phyloP scores from a whole-genome alignment of 2,888 invertebrate genomes.

The Cryptocheilus praepositus region DNA sequence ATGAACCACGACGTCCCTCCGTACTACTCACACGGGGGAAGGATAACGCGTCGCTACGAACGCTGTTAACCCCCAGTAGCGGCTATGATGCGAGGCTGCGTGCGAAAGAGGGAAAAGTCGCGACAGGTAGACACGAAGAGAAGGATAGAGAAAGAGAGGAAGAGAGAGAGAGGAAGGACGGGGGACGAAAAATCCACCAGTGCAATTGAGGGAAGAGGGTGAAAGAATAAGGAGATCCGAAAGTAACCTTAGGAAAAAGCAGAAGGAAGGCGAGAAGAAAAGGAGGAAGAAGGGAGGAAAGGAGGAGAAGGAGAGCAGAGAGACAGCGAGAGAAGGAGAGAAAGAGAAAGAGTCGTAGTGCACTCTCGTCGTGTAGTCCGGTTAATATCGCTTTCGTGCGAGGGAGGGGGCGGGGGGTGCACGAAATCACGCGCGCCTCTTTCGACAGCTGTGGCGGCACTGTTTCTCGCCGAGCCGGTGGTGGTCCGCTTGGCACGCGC shows the following conservation, averaged over 20 bases:
- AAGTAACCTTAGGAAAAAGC: background rate
- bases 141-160: background rate
- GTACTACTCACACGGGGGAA: too few species aligned
- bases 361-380: constrained; percentile 54
- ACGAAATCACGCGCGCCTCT: constrained; percentile 71
- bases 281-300: constrained; percentile 11
- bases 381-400: constrained; percentile 33
- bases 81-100: background rate
- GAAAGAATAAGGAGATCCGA: too few species aligned
- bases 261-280: constrained; percentile 8
- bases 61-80: too few species aligned
- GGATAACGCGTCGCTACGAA: too few species aligned
- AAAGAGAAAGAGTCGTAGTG: constrained; percentile 40
- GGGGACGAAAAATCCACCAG: too few species aligned
- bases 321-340: constrained; percentile 24
- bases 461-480: constrained; percentile 60
- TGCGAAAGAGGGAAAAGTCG: background rate
- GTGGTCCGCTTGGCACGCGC: constrained; percentile 49
- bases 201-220: too few species aligned
- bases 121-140: background rate
- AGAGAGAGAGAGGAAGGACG: background rate
- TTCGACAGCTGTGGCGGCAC: constrained; percentile 73
- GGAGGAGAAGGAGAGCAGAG: constrained; percentile 10
- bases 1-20: too few species aligned
- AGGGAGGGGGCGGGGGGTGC: constrained; percentile 47